phyloP scores from a whole-genome alignment of 2,888 invertebrate species.

The Liodrosophila aerea region DNA sequence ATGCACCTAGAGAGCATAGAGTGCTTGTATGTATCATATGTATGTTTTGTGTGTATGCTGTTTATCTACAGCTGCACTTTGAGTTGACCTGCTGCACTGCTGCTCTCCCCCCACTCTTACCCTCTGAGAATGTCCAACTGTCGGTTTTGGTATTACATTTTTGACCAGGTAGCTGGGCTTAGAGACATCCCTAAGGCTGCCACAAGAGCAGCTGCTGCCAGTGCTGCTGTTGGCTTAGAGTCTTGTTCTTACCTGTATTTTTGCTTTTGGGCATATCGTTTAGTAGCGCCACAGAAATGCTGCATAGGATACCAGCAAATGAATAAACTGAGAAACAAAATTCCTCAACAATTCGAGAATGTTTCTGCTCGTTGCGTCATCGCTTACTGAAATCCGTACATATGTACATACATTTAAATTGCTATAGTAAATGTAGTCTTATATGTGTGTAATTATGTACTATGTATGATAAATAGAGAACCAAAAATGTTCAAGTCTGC shows the following conservation, averaged over 20 bases:
- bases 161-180: conserved; percentile 28
- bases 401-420: conserved; percentile 8
- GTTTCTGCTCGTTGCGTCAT: conserved; percentile 63
- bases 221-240: no score
- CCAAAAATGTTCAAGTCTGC: conserved; percentile 56
- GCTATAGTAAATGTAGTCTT: no score
- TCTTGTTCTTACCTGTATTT: conserved; percentile 41
- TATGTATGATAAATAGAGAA: conserved; percentile 19
- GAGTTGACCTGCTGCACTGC: conserved; percentile 8
- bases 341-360: conserved; percentile 52
- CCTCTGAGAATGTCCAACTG: conserved; percentile 1
- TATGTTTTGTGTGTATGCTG: conserved; percentile 6
- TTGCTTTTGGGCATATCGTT: not conserved
- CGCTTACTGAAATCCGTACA: conserved; percentile 54
- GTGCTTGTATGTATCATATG: no score
- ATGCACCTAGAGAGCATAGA: conserved; percentile 19
- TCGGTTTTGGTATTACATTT: not conserved
- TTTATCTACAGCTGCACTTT: conserved; percentile 42
- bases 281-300: conserved; percentile 15
- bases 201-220: conserved; percentile 25
- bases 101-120: not conserved
- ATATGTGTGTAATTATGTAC: not conserved
- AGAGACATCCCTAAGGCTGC: conserved; percentile 16
- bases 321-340: conserved; percentile 44
- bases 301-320: not conserved